Evolutionary conservation across 2,888 invertebrate genomes (phyloP).

Genomic region (Cataglyphis altisquamis): DNA sequence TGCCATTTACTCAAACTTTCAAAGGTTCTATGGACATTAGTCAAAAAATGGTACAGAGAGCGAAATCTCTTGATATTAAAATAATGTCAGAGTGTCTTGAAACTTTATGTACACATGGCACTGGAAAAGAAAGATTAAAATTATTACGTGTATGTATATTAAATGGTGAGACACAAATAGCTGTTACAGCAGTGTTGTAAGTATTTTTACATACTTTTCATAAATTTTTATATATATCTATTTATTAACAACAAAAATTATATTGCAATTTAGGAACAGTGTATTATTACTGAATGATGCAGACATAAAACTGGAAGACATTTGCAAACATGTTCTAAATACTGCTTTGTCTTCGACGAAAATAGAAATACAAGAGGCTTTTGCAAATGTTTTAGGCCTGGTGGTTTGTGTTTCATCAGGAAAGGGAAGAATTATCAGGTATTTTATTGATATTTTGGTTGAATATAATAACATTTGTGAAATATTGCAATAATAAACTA

Average conservation of each 20-base stretch:
- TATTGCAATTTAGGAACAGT: constrained; percentile 54
- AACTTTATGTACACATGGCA: constrained; percentile 77
- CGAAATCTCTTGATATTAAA: constrained; percentile 76
- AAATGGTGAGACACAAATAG: constrained; percentile 74
- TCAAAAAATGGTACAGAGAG: constrained; percentile 69
- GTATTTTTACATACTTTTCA: constrained; percentile 58
- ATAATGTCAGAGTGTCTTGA: constrained; percentile 79
- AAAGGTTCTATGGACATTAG: constrained; percentile 69
- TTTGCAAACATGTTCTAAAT: constrained; percentile 78
- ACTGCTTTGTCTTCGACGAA: constrained; percentile 77
- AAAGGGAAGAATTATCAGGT: constrained; percentile 76
- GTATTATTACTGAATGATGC: constrained; percentile 60
- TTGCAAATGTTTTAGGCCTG: constrained; percentile 78
- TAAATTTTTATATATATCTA: neutral
- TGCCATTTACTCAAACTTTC: constrained; percentile 71
- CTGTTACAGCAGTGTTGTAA: constrained; percentile 78
- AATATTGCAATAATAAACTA: constrained; percentile 36
- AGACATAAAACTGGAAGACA: constrained; percentile 64
- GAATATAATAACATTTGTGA: neutral
- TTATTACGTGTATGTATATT: constrained; percentile 76
- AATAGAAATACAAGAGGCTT: constrained; percentile 73
- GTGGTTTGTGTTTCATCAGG: constrained; percentile 81
- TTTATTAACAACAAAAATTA: neutral
- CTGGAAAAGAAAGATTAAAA: constrained; percentile 75
- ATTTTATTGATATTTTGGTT: constrained; percentile 42